Percentiles rank a stretch among this genome's conserved stretches.
phyloP scores from a whole-genome alignment of 2,797 vertebrate species.

The Pelobates cultripes region DNA sequence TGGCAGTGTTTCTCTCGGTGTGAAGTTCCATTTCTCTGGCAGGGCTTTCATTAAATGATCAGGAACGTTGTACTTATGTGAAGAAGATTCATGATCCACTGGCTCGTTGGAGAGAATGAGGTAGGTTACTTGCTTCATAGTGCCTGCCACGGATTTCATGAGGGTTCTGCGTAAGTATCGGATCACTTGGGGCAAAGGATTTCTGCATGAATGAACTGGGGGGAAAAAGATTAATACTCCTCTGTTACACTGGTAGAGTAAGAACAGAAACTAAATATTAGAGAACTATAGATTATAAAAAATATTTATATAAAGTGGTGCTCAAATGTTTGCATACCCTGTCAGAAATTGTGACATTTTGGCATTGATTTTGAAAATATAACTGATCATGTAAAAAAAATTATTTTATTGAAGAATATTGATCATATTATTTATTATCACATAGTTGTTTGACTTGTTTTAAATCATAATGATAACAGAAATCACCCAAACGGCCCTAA shows the following conservation, averaged over 20 bases:
- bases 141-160: conserved; percentile 73
- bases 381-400: too few relatives aligned
- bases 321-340: too few relatives aligned
- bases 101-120: conserved; percentile 77
- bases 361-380: too few relatives aligned
- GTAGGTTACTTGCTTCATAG: conserved; percentile 79
- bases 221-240: conserved; percentile 11
- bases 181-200: conserved; percentile 72
- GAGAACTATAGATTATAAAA: too few relatives aligned
- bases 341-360: too few relatives aligned
- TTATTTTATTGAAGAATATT: too few relatives aligned
- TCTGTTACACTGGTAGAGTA: not conserved
- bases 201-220: conserved; percentile 61
- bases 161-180: conserved; percentile 76
- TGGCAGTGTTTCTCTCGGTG: conserved; percentile 66
- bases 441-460: too few relatives aligned
- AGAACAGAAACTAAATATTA: too few relatives aligned
- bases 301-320: too few relatives aligned
- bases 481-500: too few relatives aligned
- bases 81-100: conserved; percentile 67
- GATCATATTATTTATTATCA: too few relatives aligned
- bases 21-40: conserved; percentile 89
- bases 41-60: conserved; percentile 80
- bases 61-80: conserved; percentile 72
- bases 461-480: too few relatives aligned